Evolutionary conservation across 1,140 invertebrate genomes (phyloP).

Genomic region (Steinernema feltiae): DNA sequence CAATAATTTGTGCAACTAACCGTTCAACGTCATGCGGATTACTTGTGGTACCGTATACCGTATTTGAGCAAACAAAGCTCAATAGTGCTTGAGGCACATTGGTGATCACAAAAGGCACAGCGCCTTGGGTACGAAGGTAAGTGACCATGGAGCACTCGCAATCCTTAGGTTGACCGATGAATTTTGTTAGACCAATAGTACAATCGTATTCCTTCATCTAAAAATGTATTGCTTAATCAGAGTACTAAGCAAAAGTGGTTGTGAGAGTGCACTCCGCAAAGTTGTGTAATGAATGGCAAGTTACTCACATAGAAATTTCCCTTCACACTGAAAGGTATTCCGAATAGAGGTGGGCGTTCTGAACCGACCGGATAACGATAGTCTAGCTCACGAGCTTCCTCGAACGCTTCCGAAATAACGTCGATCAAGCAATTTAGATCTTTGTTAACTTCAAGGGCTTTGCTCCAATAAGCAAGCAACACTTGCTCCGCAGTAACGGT

Average conservation of each 20-base stretch:
- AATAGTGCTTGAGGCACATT: slow-evolving; percentile 61
- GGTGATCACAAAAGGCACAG: slow-evolving; percentile 61
- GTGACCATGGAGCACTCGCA: slow-evolving; percentile 57
- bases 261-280: no score
- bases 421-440: slow-evolving; percentile 23
- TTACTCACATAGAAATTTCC: slow-evolving; percentile 51
- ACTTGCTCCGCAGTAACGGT: slow-evolving; percentile 20
- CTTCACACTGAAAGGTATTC: slow-evolving; percentile 55
- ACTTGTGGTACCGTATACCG: slow-evolving; percentile 52
- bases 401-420: slow-evolving; percentile 17
- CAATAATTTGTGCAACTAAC: neutral
- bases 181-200: slow-evolving; percentile 59
- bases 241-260: no score
- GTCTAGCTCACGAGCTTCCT: slow-evolving; percentile 14
- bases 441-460: slow-evolving; percentile 16
- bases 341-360: slow-evolving; percentile 51
- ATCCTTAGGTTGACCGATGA: slow-evolving; percentile 54
- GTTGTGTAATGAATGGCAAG: neutral
- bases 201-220: slow-evolving; percentile 60
- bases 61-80: slow-evolving; percentile 54
- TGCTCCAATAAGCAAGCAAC: slow-evolving; percentile 25
- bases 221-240: no score
- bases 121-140: slow-evolving; percentile 52
- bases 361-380: neutral
- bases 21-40: slow-evolving; percentile 44